Evolutionary conservation across 2,797 vertebrate species (phyloP), one percentile per base, ranked within the genome.

Genomic region (Acanthiza pusilla): DNA sequence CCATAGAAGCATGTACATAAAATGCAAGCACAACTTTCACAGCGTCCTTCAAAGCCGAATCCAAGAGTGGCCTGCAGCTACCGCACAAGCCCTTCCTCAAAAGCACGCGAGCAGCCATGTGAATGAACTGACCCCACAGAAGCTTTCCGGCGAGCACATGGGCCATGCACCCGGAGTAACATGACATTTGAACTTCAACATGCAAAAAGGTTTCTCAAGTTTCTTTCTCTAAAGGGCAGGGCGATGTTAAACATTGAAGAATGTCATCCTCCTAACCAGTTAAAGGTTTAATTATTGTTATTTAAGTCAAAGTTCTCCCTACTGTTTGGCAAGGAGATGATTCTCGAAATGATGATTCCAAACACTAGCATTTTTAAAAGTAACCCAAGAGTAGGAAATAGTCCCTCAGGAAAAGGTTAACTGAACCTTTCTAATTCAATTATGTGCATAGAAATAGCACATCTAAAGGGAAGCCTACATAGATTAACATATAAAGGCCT

Each of bases 231-330:
- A 61, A 95, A 94, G 58, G 66, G 48, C 51, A 94, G 23, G 32
- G n/a, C 0, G 0, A 84, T 36, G 92, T 66, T 94, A 94, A 93
- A 81, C 85, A 66, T 60, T 73, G 22, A 27, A 93, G 83, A 93
- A 82, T 72, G 51, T 70, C 71, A 91, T 42, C 53, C 74, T 79
- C 29, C 32, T 38, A 84, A 90, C 43, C 0, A 0, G 76, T 81
- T 93, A 81, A 88, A 90, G 40, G 73, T 89, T 95, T 96, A 94
- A 93, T 88, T 96, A 88, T 89, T 95, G 82, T 88, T 91, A 65
- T 55, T 94, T 66, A 75, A 94, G 89, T 76, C 82, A 96, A 93
- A 93, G 83, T 84, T 81, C 54, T 91, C 66, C 54, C 82, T 94
- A 54, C 83, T 60, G 85, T 66, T 95, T 90, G 85, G 76, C 76